Conservation (phyloP, 2,888 invertebrate species). For the Eupithecia exiguata region DNA sequence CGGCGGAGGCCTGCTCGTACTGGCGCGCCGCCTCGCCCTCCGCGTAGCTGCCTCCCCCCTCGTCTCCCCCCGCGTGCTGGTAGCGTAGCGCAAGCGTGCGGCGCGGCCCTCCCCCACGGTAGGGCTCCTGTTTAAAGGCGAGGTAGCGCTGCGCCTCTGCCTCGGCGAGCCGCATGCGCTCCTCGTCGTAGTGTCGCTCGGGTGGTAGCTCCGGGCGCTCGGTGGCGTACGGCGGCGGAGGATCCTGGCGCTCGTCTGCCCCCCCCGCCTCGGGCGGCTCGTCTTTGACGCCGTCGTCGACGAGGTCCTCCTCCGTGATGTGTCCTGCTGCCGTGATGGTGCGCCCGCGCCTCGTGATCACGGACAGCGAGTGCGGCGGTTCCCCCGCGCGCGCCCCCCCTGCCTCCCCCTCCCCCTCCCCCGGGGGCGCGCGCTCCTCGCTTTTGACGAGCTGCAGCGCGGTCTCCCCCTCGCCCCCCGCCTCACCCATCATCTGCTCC, state of each 20-base stretch:
- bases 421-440: conserved; percentile 55
- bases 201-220: conserved; percentile 57
- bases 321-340: conserved; percentile 86
- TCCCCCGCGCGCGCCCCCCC: conserved; percentile 27
- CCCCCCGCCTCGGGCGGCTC: conserved; percentile 66
- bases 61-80: conserved; percentile 56
- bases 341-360: conserved; percentile 84
- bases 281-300: conserved; percentile 72
- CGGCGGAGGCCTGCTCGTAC: conserved; percentile 60
- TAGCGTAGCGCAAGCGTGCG: conserved; percentile 59
- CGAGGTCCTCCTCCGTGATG: conserved; percentile 72
- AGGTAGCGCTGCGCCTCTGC: conserved; percentile 73
- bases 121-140: conserved; percentile 73
- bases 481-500: conserved; percentile 43
- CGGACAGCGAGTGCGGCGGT: conserved; percentile 64
- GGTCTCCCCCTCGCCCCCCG: conserved; percentile 53
- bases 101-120: conserved; percentile 60
- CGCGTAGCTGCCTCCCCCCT: conserved; percentile 59
- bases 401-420: not conserved
- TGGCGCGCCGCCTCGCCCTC: conserved; percentile 62
- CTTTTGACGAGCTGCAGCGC: conserved; percentile 77
- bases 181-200: conserved; percentile 68
- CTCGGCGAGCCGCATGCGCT: conserved; percentile 65
- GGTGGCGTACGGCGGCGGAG: conserved; percentile 34
- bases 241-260: conserved; percentile 44